Evolutionary conservation across 2,888 invertebrate species (phyloP).

Genomic region (Fragum fragum): DNA sequence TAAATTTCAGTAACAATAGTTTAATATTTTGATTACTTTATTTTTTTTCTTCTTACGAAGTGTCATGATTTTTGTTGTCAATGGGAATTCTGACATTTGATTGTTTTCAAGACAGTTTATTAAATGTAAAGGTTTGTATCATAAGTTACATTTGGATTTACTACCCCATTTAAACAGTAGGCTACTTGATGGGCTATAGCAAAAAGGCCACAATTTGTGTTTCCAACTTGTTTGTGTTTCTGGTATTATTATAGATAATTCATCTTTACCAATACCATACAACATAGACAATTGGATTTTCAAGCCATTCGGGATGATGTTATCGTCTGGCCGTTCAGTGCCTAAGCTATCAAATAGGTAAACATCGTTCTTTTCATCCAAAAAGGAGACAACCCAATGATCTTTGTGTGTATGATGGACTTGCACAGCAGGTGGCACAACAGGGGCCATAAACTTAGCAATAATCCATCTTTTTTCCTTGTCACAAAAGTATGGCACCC

Average conservation of each 20-base stretch:
- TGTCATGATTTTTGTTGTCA: constrained; percentile 26
- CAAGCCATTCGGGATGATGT: constrained; percentile 37
- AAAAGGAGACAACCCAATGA: constrained; percentile 22
- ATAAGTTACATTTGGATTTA: not conserved
- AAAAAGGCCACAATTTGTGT: constrained; percentile 43
- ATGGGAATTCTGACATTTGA: constrained; percentile 18
- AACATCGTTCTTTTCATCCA: constrained; percentile 8
- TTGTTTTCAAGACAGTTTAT: not conserved
- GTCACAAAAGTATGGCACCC: not conserved
- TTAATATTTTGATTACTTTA: constrained; percentile 16
- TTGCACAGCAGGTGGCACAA: not conserved
- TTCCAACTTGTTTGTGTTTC: constrained; percentile 27
- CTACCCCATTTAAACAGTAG: constrained; percentile 7
- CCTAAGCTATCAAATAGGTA: constrained; percentile 48
- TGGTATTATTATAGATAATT: constrained; percentile 1
- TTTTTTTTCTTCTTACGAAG: not conserved
- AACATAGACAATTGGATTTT: constrained; percentile 40
- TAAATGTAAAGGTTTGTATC: not conserved
- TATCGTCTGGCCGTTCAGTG: constrained; percentile 26
- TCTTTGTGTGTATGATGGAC: constrained; percentile 34
- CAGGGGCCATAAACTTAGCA: not conserved
- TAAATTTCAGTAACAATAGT: constrained; percentile 26
- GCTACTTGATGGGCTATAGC: constrained; percentile 28
- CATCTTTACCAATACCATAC: constrained; percentile 14
- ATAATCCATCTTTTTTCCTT: not conserved